phyloP scores from a whole-genome alignment of 2,113 vertebrate genomes.

The Hypocryptadius cinnamomeus region DNA sequence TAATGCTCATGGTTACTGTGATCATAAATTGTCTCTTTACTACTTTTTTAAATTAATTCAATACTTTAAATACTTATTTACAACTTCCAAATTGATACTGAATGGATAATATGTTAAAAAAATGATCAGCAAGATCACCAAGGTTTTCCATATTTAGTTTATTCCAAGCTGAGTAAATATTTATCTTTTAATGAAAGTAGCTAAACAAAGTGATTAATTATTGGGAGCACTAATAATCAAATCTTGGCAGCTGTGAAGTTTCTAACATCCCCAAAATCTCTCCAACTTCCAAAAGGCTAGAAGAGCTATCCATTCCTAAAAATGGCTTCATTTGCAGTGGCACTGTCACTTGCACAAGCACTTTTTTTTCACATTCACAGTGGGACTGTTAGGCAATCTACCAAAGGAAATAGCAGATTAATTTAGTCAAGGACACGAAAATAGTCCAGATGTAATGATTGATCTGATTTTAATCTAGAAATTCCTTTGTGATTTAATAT shows the following conservation, averaged over 20 bases:
- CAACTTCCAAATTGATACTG: background rate
- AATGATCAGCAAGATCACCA: background rate
- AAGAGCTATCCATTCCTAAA: background rate
- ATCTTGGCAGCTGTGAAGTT: background rate
- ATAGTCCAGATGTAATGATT: background rate
- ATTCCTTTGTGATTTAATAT: background rate
- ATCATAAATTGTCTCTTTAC: background rate
- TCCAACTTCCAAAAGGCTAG: background rate
- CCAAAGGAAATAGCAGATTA: background rate
- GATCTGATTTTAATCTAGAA: background rate
- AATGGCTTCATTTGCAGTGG: background rate
- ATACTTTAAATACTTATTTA: background rate
- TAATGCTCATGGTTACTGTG: background rate
- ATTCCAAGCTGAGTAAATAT: background rate
- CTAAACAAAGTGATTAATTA: background rate
- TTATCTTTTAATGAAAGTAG: background rate
- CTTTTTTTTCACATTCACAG: background rate
- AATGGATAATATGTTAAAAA: background rate
- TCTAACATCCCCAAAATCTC: background rate
- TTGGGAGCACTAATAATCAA: background rate
- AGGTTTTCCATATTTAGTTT: background rate
- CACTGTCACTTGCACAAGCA: background rate
- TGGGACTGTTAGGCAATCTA: background rate
- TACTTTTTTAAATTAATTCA: background rate
- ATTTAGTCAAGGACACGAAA: background rate